Evolutionary conservation across 2,113 vertebrate species (phyloP).

Genomic region (Datnioides undecimradiatus): DNA sequence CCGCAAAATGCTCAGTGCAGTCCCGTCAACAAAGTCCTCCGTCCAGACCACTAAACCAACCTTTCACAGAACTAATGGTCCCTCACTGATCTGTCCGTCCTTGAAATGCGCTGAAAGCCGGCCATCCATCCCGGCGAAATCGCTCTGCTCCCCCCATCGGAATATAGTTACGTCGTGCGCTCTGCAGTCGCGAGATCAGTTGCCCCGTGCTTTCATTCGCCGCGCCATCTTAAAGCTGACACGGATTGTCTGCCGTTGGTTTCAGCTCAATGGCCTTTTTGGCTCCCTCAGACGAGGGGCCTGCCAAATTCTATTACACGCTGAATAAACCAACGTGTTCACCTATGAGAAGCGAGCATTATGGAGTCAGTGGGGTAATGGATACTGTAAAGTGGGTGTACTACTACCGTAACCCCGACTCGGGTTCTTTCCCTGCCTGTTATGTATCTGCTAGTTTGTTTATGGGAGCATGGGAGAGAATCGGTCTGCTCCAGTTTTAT

Average conservation of each 20-base stretch:
- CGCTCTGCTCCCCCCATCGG: slow-evolving; percentile 22
- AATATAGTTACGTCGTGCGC: slow-evolving; percentile 32
- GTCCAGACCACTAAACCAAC: slow-evolving; percentile 38
- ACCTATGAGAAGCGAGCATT: slow-evolving; percentile 64
- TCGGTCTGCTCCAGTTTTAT: slow-evolving; percentile 5
- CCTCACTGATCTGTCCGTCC: slow-evolving; percentile 50
- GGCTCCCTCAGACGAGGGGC: slow-evolving; percentile 47
- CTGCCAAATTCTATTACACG: slow-evolving; percentile 76
- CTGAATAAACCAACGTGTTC: slow-evolving; percentile 70
- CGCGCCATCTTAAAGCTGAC: slow-evolving; percentile 58
- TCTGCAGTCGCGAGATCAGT: slow-evolving; percentile 53
- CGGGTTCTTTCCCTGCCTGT: slow-evolving; percentile 13
- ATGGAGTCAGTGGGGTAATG: slow-evolving; percentile 59
- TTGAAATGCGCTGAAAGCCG: slow-evolving; percentile 52
- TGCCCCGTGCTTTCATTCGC: slow-evolving; percentile 54
- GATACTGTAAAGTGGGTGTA: slow-evolving; percentile 58
- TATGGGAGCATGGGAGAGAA: not conserved
- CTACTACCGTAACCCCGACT: slow-evolving; percentile 18
- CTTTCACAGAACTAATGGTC: slow-evolving; percentile 37
- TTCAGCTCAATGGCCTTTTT: slow-evolving; percentile 64
- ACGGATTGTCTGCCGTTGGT: slow-evolving; percentile 47
- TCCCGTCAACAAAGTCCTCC: slow-evolving; percentile 24
- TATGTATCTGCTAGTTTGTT: slow-evolving; percentile 36
- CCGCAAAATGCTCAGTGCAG: not conserved
- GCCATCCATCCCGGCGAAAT: slow-evolving; percentile 39